These are phyloP conservation scores for Drosophila ogumai DNA, from an alignment of 1,140 invertebrate genomes.

Conservation along the genomic window DNA sequence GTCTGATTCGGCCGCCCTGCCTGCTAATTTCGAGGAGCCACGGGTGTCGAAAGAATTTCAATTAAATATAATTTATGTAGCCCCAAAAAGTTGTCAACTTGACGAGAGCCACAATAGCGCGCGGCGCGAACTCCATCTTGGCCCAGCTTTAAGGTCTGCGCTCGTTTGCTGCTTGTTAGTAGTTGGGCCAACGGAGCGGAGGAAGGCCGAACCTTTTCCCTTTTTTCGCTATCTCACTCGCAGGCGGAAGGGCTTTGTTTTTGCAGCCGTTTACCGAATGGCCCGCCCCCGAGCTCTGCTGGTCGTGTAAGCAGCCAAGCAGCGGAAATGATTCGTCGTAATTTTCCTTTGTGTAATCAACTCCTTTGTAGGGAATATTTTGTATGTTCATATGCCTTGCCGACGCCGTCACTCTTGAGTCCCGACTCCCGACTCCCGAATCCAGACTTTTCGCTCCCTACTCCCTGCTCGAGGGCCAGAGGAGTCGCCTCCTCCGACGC, in stretches of 20 bases:
- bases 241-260: slow-evolving; percentile 62
- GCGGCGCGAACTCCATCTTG: not conserved
- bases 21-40: slow-evolving; percentile 60
- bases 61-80: slow-evolving; percentile 81
- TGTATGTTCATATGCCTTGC: slow-evolving; percentile 80
- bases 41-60: slow-evolving; percentile 73
- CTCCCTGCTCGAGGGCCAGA: slow-evolving; percentile 4
- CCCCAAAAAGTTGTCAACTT: slow-evolving; percentile 63
- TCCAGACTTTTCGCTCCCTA: slow-evolving; percentile 12
- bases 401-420: slow-evolving; percentile 66
- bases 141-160: slow-evolving; percentile 13
- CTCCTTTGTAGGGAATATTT: slow-evolving; percentile 83
- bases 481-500: slow-evolving; percentile 29
- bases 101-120: slow-evolving; percentile 18
- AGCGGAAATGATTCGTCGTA: slow-evolving; percentile 85
- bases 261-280: slow-evolving; percentile 66
- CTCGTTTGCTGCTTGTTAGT: slow-evolving; percentile 65
- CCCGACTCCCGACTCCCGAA: slow-evolving; percentile 48
- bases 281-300: slow-evolving; percentile 37
- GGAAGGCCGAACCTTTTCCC: slow-evolving; percentile 19
- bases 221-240: slow-evolving; percentile 75
- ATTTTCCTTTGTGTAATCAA: slow-evolving; percentile 85
- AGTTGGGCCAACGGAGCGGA: slow-evolving; percentile 21
- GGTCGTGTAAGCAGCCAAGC: slow-evolving; percentile 84
- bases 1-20: slow-evolving; percentile 61